Base-by-base conservation (phyloP, 2,797 vertebrate species). In the Synanceia verrucosa region DNA sequence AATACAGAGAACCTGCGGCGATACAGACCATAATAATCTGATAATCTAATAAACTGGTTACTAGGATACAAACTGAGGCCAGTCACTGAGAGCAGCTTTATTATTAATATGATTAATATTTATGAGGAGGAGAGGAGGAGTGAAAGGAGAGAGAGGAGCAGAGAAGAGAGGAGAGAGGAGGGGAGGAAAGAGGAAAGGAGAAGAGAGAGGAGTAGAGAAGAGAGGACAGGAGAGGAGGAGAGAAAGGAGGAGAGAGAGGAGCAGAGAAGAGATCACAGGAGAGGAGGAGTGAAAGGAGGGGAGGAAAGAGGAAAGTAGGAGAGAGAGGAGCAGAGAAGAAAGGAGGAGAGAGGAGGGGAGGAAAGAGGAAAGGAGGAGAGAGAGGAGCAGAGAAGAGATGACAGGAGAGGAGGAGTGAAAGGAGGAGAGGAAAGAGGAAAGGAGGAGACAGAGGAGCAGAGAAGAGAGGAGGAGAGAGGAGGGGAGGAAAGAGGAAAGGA, bases 31-130 rank as follows among this genome's bases (percentile, higher is more conserved):
- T 67, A 81, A 73, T 76, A 85, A 68, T 70, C 47, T 39, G 50
- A n/a, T n/a, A n/a, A n/a, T n/a, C n/a, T n/a, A n/a, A n/a, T n/a
- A 85, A 67, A 66, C 50, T 39, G 50, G 34, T 79, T 48, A 65
- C 58, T 73, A 46, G n/a, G 41, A 74, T 56, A 66, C 55, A 67
- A 81, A 82, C 65, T 65, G 51, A 37, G 53, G 61, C 78, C 71
- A 76, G 73, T 79, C 75, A 75, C 55, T 70, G 62, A 84, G 75
- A 62, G 44, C 9, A 69, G 70, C 79, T 83, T 78, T 80, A 85
- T 77, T 87, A 85, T 55, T 83, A 85, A 85, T 70, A 79, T 72
- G 43, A 82, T 85, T 61, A 82, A 83, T 82, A 84, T 84, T 85
- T 71, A 88, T 76, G 74, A 12, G 21, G 41, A 44, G 9, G 10